A percentile compares a stretch with the other conserved stretches of the same genome.
These are phyloP conservation scores for Fragum whitleyi DNA, from an alignment of 2,888 invertebrate genomes.

Conservation along the genomic window DNA sequence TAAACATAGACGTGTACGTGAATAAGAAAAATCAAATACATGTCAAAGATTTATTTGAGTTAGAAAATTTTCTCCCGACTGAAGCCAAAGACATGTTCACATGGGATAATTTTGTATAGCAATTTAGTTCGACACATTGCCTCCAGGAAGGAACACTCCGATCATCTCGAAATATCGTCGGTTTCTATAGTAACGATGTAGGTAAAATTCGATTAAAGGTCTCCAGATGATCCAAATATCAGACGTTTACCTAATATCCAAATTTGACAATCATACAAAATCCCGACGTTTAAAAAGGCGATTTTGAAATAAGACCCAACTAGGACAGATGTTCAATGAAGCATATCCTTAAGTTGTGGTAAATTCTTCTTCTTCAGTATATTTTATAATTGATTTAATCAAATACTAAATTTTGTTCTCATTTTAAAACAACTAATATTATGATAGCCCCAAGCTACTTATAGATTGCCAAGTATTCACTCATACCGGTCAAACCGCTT, in stretches of 20 bases:
- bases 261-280: constrained; percentile 22
- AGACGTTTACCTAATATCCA: constrained; percentile 25
- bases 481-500: too few species aligned
- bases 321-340: too few species aligned
- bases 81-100: neutral
- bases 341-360: too few species aligned
- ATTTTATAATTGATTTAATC: too few species aligned
- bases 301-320: too few species aligned
- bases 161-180: constrained; percentile 15
- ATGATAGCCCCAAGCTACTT: too few species aligned
- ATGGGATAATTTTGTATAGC: constrained; percentile 4
- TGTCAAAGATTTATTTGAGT: neutral
- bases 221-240: constrained; percentile 8
- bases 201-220: constrained; percentile 29
- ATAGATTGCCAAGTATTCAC: too few species aligned
- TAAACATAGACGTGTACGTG: too few species aligned
- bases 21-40: too few species aligned
- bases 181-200: constrained; percentile 24
- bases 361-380: too few species aligned
- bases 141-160: neutral
- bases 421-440: too few species aligned
- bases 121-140: constrained; percentile 4
- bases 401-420: too few species aligned
- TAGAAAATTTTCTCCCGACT: neutral
- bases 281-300: neutral